A percentile compares a stretch with the other conserved stretches of the same genome.
Evolutionary conservation across 2,113 vertebrate species (phyloP).

Genomic region (Tenrec ecaudatus): DNA sequence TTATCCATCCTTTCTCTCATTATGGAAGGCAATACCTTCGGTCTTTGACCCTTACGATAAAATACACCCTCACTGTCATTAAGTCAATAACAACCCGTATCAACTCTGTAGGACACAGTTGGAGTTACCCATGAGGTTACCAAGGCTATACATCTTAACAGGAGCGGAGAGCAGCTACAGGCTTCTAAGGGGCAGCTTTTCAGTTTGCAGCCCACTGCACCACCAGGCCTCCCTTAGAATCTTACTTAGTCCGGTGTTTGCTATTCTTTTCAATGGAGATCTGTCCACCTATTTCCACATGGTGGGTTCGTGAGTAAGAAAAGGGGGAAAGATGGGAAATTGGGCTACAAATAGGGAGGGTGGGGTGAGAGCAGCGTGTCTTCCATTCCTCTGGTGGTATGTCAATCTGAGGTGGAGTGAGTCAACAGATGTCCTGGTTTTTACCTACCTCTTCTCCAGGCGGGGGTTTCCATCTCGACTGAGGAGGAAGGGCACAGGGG

Average conservation of each 20-base stretch:
- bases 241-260: not conserved
- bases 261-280: not conserved
- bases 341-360: not conserved
- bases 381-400: not conserved
- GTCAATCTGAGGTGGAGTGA: not conserved
- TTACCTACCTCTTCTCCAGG: not conserved
- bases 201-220: too few relatives aligned
- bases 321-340: not conserved
- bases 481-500: not conserved
- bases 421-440: not conserved
- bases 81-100: too few relatives aligned
- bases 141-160: too few relatives aligned
- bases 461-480: not conserved
- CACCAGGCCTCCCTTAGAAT: not conserved
- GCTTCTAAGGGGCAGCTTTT: too few relatives aligned
- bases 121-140: too few relatives aligned
- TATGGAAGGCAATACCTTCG: not conserved
- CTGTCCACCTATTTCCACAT: not conserved
- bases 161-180: too few relatives aligned
- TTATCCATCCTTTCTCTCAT: not conserved
- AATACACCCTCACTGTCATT: too few relatives aligned
- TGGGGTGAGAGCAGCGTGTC: not conserved
- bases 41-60: not conserved
- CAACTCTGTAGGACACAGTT: too few relatives aligned
- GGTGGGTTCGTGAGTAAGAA: not conserved